These are phyloP conservation scores for Carapus acus DNA, from an alignment of 2,797 vertebrate species.

Conservation along the genomic window DNA sequence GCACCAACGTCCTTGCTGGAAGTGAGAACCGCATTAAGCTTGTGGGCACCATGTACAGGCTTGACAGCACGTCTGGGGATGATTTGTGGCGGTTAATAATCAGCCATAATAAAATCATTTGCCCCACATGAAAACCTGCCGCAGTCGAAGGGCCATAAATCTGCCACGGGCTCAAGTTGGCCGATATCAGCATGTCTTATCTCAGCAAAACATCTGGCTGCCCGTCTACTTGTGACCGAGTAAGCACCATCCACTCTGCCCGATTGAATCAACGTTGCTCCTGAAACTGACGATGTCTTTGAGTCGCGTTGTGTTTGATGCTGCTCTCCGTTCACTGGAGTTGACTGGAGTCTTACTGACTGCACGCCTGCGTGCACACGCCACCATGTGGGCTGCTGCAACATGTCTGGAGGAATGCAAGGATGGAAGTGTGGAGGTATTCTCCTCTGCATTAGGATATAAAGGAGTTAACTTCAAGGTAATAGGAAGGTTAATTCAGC, in stretches of 20 bases:
- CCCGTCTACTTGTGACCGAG: slow-evolving; percentile 7
- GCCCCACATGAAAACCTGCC: slow-evolving; percentile 11
- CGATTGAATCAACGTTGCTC: no score
- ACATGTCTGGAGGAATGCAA: no score
- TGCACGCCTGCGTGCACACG: no score
- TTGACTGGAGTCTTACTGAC: no score
- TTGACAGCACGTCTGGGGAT: background rate
- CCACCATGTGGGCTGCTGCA: no score
- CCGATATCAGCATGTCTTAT: slow-evolving; percentile 21
- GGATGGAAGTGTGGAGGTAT: no score
- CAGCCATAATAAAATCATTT: slow-evolving; percentile 16
- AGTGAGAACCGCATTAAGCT: background rate
- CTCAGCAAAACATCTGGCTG: slow-evolving; percentile 16
- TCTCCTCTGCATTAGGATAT: slow-evolving; percentile 51
- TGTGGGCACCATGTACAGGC: slow-evolving; percentile 1
- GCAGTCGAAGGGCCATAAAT: slow-evolving; percentile 16
- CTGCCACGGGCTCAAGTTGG: background rate
- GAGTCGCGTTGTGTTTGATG: background rate
- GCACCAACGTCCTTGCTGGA: slow-evolving; percentile 1
- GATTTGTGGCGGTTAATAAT: slow-evolving; percentile 17
- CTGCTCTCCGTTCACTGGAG: no score
- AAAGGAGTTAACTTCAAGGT: slow-evolving; percentile 69
- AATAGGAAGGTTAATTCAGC: slow-evolving; percentile 71
- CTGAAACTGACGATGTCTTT: no score
- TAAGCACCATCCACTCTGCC: background rate